Percentiles rank a stretch among this genome's conserved stretches.
Evolutionary conservation across 2,113 vertebrate species (phyloP).

Genomic region (Gracilinanus agilis): DNA sequence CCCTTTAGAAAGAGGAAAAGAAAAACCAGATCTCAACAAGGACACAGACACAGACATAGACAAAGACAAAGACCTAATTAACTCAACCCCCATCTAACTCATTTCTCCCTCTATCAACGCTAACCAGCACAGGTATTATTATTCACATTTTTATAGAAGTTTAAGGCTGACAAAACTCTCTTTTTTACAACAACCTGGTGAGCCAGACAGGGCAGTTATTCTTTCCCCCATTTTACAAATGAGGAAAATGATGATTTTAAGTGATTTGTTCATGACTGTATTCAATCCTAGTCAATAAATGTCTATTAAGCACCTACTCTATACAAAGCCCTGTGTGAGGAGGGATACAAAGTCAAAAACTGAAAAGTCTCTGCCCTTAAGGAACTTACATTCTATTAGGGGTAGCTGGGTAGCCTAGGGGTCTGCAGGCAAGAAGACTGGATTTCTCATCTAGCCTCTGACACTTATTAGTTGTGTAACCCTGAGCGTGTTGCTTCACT

Average conservation of each 20-base stretch:
- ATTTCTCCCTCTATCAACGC: background rate
- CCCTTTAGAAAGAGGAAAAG: background rate
- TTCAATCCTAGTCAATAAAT: background rate
- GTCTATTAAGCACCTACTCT: too few relatives aligned
- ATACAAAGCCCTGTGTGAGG: background rate
- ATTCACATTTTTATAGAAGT: background rate
- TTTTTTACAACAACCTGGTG: background rate
- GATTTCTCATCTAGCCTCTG: too few relatives aligned
- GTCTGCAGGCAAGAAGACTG: background rate
- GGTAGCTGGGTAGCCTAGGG: too few relatives aligned
- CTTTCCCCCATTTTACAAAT: background rate
- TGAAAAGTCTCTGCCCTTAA: background rate
- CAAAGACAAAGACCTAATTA: too few relatives aligned
- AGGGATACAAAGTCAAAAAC: background rate
- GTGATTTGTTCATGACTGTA: background rate
- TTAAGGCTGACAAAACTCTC: background rate
- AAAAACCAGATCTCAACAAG: background rate
- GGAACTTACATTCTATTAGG: background rate
- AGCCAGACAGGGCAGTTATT: background rate
- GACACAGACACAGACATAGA: too few relatives aligned
- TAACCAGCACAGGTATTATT: background rate
- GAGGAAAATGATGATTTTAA: background rate
- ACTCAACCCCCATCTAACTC: background rate
- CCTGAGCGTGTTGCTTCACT: background rate
- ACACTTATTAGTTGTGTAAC: background rate